Conservation (phyloP, 92 coral and sea anemone genomes). For the Bergia sp. region DNA sequence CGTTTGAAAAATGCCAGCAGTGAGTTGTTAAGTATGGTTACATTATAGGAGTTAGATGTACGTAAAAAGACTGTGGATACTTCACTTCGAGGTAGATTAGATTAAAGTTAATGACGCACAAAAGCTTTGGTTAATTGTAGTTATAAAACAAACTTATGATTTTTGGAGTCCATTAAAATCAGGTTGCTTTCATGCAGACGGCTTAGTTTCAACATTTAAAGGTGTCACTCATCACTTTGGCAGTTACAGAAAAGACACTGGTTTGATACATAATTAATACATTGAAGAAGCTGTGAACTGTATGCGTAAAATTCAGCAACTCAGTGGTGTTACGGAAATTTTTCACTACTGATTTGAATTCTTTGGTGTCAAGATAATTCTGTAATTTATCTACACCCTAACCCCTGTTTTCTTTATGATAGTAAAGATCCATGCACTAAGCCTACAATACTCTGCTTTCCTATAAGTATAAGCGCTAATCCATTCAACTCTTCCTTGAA, state of each 20-base stretch:
- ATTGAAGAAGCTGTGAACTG: neutral
- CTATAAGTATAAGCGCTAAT: too few species aligned
- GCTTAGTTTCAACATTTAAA: neutral
- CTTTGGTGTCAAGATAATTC: neutral
- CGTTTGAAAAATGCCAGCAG: neutral
- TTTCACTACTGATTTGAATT: neutral
- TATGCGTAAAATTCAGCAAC: neutral
- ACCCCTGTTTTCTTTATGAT: neutral
- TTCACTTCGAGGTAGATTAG: neutral
- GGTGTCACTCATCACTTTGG: neutral
- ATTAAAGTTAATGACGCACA: neutral
- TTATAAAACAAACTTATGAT: too few species aligned
- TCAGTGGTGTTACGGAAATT: neutral
- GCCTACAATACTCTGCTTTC: neutral
- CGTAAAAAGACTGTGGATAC: neutral
- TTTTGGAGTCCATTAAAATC: neutral
- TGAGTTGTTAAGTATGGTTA: neutral
- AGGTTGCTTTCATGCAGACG: too few species aligned
- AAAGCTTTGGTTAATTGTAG: neutral
- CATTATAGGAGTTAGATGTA: neutral
- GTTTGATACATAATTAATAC: too few species aligned
- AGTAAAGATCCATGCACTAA: neutral
- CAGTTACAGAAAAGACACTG: too few species aligned
- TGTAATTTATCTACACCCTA: neutral
- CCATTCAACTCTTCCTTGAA: neutral